Percentiles rank a stretch among this genome's conserved stretches.
Evolutionary conservation across 1,140 invertebrate species (phyloP).

Genomic region (Acromyrmex charruanus): DNA sequence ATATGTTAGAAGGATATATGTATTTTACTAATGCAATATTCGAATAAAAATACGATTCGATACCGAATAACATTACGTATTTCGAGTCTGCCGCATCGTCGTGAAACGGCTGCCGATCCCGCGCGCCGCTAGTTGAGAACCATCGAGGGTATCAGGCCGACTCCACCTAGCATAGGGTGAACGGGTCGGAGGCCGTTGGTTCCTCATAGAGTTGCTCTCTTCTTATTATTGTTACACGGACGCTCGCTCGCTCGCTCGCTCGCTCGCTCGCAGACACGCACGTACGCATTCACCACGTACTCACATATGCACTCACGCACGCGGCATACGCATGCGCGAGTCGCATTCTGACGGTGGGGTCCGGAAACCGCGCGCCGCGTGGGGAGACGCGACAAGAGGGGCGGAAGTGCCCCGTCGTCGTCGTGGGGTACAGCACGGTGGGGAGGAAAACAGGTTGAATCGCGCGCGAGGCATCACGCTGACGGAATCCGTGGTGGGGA

Average conservation of each 20-base stretch:
- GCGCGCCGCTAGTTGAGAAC: constrained; percentile 73
- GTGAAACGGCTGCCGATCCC: not conserved
- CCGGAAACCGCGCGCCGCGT: constrained; percentile 30
- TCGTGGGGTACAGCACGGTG: constrained; percentile 63
- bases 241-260: constrained; percentile 42
- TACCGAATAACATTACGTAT: not conserved
- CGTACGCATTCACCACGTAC: constrained; percentile 69
- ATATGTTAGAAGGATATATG: not conserved
- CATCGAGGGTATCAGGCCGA: constrained; percentile 82
- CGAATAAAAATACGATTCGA: not conserved
- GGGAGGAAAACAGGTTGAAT: constrained; percentile 84
- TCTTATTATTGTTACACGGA: constrained; percentile 83
- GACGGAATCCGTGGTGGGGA: constrained; percentile 57
- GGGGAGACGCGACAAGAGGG: constrained; percentile 64
- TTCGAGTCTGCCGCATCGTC: not conserved
- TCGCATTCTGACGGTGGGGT: constrained; percentile 18
- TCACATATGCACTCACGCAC: constrained; percentile 66
- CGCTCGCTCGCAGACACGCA: constrained; percentile 46
- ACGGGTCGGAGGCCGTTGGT: constrained; percentile 85
- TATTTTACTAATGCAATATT: not conserved
- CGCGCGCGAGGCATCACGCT: constrained; percentile 81
- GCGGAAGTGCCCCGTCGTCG: constrained; percentile 40
- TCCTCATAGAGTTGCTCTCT: constrained; percentile 85
- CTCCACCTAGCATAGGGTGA: constrained; percentile 86
- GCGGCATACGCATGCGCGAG: constrained; percentile 68